Base-by-base conservation (phyloP, 2,797 vertebrate genomes). In the Gymnothorax javanicus region DNA sequence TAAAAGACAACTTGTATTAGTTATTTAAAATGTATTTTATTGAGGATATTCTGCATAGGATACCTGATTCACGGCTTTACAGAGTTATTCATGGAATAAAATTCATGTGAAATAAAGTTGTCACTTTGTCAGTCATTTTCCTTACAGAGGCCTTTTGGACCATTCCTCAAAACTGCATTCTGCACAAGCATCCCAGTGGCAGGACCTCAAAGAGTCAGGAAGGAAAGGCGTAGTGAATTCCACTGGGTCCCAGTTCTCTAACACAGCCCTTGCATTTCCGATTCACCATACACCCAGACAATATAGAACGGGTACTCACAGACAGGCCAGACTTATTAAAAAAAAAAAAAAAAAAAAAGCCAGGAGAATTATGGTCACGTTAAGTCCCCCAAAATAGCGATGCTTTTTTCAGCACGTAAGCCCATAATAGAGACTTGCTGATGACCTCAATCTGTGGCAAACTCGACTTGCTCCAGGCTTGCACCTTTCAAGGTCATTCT, bases 21-120 rank as follows among this genome's bases (percentile, higher is more conserved):
- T n/a, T 20, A 56, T 73, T 86, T 90, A 88, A 91, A 87, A 86
- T 85, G 52, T 89, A 87, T 91, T 93, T 86, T 87, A 87, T 87
- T 86, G 64, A 60, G 88, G 84, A 89, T 83, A 86, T 85, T 83
- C 86, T 83, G 89, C 92, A 86, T 85, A 88, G 83, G 82, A 90
- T 89, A 89, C 88, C 84, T 86, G 64, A 86, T 81, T 50, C 77
- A 85, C 84, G 59, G 69, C 59, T 91, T 91, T 89, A 79, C 90
- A 90, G 33, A 43, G 90, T 92, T 93, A 94, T 93, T 94, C 89
- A 93, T 85, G 90, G 89, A 93, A 93, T 93, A 92, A 93, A 91
- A 88, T 89, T 87, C 85, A 84, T 90, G 64, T 90, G 92, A 89
- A 81, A 81, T 54, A 56, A 54, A 81, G 20, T 23, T 7, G n/a